Percentiles rank a stretch among this genome's conserved stretches.
Evolutionary conservation across 2,888 invertebrate genomes (phyloP).

Genomic region (Adelognathus sp.): DNA sequence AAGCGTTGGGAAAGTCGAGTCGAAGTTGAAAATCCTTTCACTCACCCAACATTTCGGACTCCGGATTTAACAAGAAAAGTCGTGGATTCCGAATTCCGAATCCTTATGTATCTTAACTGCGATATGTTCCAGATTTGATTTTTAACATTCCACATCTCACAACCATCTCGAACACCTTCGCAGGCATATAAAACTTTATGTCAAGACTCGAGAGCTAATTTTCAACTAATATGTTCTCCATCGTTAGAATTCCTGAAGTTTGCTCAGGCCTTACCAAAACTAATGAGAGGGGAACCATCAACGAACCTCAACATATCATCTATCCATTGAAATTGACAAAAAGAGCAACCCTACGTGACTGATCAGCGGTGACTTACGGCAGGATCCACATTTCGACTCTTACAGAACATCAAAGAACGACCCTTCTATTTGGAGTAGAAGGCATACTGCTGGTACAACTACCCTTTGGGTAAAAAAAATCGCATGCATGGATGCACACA

Average conservation of each 20-base stretch:
- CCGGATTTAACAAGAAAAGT: background rate
- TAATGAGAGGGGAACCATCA: too few species aligned
- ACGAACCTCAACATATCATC: too few species aligned
- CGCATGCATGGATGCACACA: background rate
- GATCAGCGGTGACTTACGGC: too few species aligned
- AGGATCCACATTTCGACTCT: background rate
- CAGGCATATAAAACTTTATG: too few species aligned
- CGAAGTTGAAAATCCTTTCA: constrained; percentile 1
- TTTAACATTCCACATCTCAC: background rate
- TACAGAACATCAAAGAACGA: background rate
- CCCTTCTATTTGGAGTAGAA: background rate
- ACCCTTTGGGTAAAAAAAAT: background rate
- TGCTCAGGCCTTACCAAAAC: too few species aligned
- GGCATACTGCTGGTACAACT: background rate
- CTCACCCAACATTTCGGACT: background rate
- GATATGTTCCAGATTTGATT: background rate
- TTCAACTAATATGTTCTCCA: too few species aligned
- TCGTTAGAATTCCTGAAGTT: too few species aligned
- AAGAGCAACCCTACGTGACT: too few species aligned
- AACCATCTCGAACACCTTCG: background rate
- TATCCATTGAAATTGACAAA: too few species aligned
- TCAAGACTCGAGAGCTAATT: too few species aligned
- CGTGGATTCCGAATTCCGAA: constrained; percentile 5
- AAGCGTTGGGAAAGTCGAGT: background rate
- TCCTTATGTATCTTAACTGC: background rate